phyloP scores from a whole-genome alignment of 92 coral and sea anemone species.

The Umimayanthus kanabou region DNA sequence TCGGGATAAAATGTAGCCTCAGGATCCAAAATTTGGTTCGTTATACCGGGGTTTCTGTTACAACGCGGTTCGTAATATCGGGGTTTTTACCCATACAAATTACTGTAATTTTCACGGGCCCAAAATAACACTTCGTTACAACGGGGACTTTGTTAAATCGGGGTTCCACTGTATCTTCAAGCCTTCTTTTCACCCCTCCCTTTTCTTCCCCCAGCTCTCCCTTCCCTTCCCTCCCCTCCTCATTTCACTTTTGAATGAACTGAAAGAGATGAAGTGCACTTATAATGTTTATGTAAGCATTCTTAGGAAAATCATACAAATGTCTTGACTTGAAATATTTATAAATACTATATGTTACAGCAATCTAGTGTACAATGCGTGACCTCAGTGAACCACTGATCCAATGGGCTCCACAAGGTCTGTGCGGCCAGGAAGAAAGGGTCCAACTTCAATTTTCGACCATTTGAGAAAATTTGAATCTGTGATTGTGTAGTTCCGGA shows the following conservation, averaged over 20 bases:
- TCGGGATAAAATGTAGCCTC: too few species aligned
- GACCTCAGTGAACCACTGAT: background rate
- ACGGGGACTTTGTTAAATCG: too few species aligned
- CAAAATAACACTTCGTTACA: too few species aligned
- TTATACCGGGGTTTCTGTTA: too few species aligned
- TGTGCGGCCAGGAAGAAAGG: background rate
- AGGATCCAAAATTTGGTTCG: too few species aligned
- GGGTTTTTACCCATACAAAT: too few species aligned
- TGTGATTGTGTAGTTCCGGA: too few species aligned
- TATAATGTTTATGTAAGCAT: background rate
- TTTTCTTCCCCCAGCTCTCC: background rate
- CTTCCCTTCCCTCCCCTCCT: background rate
- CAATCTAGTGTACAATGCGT: background rate
- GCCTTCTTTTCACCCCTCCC: too few species aligned
- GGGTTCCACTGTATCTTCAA: too few species aligned
- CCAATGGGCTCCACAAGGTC: background rate
- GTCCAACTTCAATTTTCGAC: background rate
- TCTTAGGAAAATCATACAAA: background rate
- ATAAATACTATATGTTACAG: slow-evolving; percentile 37
- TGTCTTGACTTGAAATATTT: background rate
- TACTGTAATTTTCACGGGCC: too few species aligned
- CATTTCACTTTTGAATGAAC: background rate
- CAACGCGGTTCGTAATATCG: too few species aligned
- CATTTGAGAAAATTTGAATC: background rate
- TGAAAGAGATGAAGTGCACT: background rate